Base-by-base conservation (phyloP, 2,797 vertebrate genomes). In the Margarornis squamiger region DNA sequence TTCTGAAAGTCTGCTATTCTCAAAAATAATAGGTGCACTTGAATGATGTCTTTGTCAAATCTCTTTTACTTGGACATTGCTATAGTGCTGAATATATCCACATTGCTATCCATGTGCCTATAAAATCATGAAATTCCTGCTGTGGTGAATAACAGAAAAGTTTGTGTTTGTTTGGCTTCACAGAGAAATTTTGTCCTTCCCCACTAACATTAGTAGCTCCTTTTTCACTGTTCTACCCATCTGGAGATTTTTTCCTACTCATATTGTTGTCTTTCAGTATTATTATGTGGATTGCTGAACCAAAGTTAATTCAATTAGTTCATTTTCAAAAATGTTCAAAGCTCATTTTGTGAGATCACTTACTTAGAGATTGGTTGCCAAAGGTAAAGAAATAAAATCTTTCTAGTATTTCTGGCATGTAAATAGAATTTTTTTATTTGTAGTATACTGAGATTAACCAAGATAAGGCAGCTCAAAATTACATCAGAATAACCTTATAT, bases 101-200 rank as follows among this genome's bases (percentile, higher is more conserved):
- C 0, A 0, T 34, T 74, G 26, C 10, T 58, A 13, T 14, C 39
- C 38, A 20, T 13, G 6, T 55, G 15, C 8, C 16, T 76, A 39
- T 54, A 51, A 84, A 89, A 75, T 81, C 0, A 22, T 15, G 7
- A 43, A 78, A 52, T 59, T 72, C 41, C 68, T 23, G 2, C 22
- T 26, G 22, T 2, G 1, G 14, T 67, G 30, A 89, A 66, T 24
- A 52, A 71, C 8, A 63, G n/a, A 70, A 93, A 72, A 2, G 2
- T 89, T 85, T 87, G 6, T 86, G 32, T 77, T 71, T 61, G 5
- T 66, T 54, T 21, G 32, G 7, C 7, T 90, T n/a, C n/a, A 43
- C 26, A 46, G 8, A 91, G 21, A 71, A 10, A 29, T 76, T 49
- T 79, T 59, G 16, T 70, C 8, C 12, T 73, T 77, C 10, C 4